phyloP scores from a whole-genome alignment of 1,140 invertebrate species.

The Cryptotermes secundus region DNA sequence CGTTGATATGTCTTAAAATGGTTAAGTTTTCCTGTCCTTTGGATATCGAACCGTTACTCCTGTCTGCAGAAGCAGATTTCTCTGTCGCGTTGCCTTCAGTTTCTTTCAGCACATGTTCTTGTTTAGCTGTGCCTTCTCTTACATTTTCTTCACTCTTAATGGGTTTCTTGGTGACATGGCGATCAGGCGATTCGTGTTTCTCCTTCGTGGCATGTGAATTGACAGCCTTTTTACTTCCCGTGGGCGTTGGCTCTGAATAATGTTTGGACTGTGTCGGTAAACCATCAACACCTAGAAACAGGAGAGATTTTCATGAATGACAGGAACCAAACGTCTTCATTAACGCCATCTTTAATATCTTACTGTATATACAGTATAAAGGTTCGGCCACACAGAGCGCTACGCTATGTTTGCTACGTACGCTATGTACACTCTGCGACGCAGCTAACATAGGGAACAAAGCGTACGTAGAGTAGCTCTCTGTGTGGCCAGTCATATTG shows the following conservation, averaged over 20 bases:
- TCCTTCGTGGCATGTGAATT: background rate
- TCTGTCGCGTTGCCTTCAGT: no score
- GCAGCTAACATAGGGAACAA: no score
- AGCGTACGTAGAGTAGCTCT: no score
- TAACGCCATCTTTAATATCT: no score
- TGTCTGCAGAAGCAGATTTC: no score
- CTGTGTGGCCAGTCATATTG: no score
- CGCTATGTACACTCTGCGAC: no score
- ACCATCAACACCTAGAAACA: background rate
- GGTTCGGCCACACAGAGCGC: no score
- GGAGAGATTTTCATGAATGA: background rate
- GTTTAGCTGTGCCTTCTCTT: background rate
- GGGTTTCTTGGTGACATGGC: background rate
- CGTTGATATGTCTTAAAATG: background rate
- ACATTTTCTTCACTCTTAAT: background rate
- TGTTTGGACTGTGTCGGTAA: background rate
- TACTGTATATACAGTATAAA: no score
- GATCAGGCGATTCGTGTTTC: background rate
- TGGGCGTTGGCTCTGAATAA: background rate
- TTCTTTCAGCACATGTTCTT: background rate
- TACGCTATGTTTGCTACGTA: no score
- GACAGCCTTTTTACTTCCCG: background rate
- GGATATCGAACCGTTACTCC: no score
- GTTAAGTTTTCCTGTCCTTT: background rate
- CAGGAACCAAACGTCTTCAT: no score